Base-by-base conservation (phyloP, 2,888 invertebrate genomes). In the Pammene aurita region DNA sequence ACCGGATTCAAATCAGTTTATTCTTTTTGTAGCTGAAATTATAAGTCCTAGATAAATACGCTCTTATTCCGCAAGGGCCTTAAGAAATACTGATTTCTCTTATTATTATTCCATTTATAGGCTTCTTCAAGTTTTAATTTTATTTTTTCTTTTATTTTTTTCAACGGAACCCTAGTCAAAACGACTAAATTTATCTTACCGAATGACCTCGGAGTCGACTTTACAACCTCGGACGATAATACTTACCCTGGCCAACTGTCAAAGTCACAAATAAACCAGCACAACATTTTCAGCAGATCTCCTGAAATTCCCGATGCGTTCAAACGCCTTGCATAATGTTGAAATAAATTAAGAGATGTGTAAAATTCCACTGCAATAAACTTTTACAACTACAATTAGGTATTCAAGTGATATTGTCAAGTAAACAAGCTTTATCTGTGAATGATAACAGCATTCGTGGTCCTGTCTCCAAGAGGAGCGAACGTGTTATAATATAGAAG, bases 361-460 rank as follows among this genome's bases (percentile, higher is more conserved):
- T 76, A 77, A 76, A 75, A 76, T 77, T 77, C 77, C 77, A 77
- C 76, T 75, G 65, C 57, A 41, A 67, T 71, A 57, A 70, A 71
- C 14, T 64, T 71, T 67, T 57, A 69, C 57, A 67, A 56, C 48
- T 18, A 44, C 61, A 62, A 63, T 63, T 58, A 67, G 67, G 55
- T 62, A 68, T 68, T 63, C 41, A 54, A 67, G 62, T 54, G 41
- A 63, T 63, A 67, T 16, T 7, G 52, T 18, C 14, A 67, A 69
- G 81, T 81, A 80, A 83, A 82, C 77, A 58, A 80, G 62, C 76
- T 75, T 80, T 79, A 83, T 82, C 81, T 72, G 58, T 50, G 44
- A 67, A 72, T 77, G 80, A 79, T 78, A 80, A 77, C 66, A 61
- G 88, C 89, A 81, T 89, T 80, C 76, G 79, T 75, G 46, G 78